Percentiles rank a stretch among this genome's conserved stretches.
phyloP scores from a whole-genome alignment of 2,113 vertebrate genomes.

The Sterna hirundo region DNA sequence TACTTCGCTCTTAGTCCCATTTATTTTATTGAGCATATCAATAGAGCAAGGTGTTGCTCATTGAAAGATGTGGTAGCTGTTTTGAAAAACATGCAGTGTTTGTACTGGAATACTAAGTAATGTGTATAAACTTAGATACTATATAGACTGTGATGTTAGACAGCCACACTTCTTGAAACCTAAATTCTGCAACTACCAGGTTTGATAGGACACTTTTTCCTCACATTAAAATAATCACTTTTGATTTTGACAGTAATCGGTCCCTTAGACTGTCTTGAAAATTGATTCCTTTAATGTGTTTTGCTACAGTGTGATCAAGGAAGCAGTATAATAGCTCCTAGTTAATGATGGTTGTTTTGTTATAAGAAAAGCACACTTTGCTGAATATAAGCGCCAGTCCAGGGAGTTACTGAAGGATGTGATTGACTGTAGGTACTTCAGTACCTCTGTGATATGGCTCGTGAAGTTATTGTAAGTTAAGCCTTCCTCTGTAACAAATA shows the following conservation, averaged over 20 bases:
- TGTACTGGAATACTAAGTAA: not conserved
- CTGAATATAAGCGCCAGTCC: not conserved
- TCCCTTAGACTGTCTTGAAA: not conserved
- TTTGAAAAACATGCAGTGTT: not conserved
- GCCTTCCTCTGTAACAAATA: not conserved
- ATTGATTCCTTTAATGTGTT: not conserved
- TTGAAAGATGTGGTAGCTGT: not conserved
- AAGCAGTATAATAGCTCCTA: not conserved
- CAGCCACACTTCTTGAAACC: not conserved
- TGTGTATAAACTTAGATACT: not conserved
- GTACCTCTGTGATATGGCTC: not conserved
- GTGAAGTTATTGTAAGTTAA: not conserved
- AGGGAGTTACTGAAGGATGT: not conserved
- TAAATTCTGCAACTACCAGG: not conserved
- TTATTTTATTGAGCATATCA: not conserved
- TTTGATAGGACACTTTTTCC: not conserved
- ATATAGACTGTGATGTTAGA: not conserved
- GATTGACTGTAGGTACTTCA: not conserved
- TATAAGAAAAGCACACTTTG: not conserved
- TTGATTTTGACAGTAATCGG: not conserved
- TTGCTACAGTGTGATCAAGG: not conserved
- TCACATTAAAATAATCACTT: not conserved
- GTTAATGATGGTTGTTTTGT: not conserved
- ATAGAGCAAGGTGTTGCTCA: not conserved
- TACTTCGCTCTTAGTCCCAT: not conserved